Percentiles rank a stretch among this genome's conserved stretches.
phyloP scores from a whole-genome alignment of 2,888 invertebrate genomes.

The Leucophora obtusa region DNA sequence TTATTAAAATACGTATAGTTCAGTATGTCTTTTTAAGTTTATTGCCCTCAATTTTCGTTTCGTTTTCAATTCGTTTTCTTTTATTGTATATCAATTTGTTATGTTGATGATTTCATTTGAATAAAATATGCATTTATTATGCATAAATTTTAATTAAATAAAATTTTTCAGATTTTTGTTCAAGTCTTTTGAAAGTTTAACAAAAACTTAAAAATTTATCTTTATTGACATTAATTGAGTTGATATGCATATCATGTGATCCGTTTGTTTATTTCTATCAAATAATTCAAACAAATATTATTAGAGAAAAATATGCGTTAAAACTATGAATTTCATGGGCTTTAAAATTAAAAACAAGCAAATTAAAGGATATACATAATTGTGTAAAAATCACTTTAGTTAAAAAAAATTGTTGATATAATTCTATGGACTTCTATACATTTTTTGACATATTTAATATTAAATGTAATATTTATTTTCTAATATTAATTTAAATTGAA shows the following conservation, averaged over 20 bases:
- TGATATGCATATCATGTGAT: slow-evolving; percentile 42
- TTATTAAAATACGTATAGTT: slow-evolving; percentile 7
- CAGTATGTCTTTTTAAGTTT: slow-evolving; percentile 35
- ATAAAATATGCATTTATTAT: slow-evolving; percentile 39
- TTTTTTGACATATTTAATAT: no score
- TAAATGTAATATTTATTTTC: no score
- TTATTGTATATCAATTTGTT: slow-evolving; percentile 25
- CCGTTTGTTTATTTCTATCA: slow-evolving; percentile 29
- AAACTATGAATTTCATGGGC: no score
- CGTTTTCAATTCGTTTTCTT: neutral
- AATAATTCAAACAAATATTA: slow-evolving; percentile 31
- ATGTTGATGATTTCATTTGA: neutral
- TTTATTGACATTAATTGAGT: slow-evolving; percentile 60
- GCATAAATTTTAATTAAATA: slow-evolving; percentile 51
- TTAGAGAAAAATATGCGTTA: no score
- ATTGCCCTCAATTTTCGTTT: slow-evolving; percentile 32
- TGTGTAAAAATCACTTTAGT: no score
- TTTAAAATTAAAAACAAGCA: no score
- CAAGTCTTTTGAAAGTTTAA: slow-evolving; percentile 19
- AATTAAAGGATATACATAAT: no score
- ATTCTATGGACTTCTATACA: no score
- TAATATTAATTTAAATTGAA: neutral
- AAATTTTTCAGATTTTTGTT: slow-evolving; percentile 22
- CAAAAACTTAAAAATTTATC: slow-evolving; percentile 38
- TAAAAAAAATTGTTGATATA: no score